Conservation (phyloP, 2,797 vertebrate genomes). For the Poecilia wingei region DNA sequence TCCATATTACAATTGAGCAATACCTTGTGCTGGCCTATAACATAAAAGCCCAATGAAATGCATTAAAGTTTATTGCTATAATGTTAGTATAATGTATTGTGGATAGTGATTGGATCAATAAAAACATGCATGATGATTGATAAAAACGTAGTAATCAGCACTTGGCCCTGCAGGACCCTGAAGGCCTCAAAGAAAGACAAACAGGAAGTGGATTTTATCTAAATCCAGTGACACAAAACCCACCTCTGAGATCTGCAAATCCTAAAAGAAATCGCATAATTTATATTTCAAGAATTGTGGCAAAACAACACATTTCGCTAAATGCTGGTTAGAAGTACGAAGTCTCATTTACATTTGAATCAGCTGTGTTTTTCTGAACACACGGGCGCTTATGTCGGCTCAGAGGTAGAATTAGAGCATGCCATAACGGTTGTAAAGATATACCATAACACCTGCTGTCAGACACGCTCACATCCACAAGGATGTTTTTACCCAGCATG, state of each 20-base stretch:
- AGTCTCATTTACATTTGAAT: neutral
- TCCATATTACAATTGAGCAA: neutral
- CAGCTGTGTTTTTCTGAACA: neutral
- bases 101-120: constrained; percentile 16
- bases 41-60: neutral
- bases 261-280: neutral
- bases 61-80: neutral
- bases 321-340: neutral
- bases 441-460: constrained; percentile 65
- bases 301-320: neutral
- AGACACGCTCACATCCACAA: constrained; percentile 62
- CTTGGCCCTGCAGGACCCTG: neutral
- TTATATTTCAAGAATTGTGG: neutral
- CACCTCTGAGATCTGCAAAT: neutral
- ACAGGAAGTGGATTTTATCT: neutral
- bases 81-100: too few relatives aligned
- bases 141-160: constrained; percentile 63
- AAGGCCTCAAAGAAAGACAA: neutral
- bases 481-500: constrained; percentile 62
- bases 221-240: neutral
- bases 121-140: constrained; percentile 50
- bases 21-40: neutral
- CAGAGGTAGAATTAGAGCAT: constrained; percentile 41
- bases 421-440: constrained; percentile 51
- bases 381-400: too few relatives aligned